Evolutionary conservation across 2,888 invertebrate species (phyloP).

Genomic region (Drosophila gaucha): DNA sequence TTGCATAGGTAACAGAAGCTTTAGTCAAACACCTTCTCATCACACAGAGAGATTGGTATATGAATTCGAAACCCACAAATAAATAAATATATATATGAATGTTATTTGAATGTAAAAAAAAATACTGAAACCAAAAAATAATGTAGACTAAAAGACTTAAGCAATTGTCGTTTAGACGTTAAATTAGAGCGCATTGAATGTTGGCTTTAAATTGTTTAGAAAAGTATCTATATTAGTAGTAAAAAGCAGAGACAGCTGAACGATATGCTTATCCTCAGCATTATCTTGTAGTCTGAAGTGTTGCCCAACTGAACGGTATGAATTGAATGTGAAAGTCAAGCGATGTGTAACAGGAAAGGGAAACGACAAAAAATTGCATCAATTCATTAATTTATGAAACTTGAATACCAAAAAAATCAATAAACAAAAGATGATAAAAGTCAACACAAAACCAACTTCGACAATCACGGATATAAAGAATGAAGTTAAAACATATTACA

Average conservation of each 20-base stretch:
- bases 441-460: slow-evolving; percentile 64
- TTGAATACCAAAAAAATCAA: slow-evolving; percentile 21
- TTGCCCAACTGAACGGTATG: slow-evolving; percentile 30
- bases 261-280: slow-evolving; percentile 39
- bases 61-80: slow-evolving; percentile 32
- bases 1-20: slow-evolving; percentile 34
- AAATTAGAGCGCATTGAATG: slow-evolving; percentile 83
- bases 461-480: slow-evolving; percentile 70
- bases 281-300: slow-evolving; percentile 61
- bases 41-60: slow-evolving; percentile 24
- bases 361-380: slow-evolving; percentile 17
- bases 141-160: slow-evolving; percentile 84
- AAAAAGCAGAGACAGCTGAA: slow-evolving; percentile 29
- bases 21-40: slow-evolving; percentile 11
- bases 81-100: slow-evolving; percentile 20
- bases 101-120: slow-evolving; percentile 33
- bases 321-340: slow-evolving; percentile 20
- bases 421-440: slow-evolving; percentile 12
- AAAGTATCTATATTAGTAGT: slow-evolving; percentile 42
- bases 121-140: slow-evolving; percentile 33
- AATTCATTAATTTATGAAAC: slow-evolving; percentile 22
- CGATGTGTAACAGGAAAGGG: not conserved
- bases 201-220: slow-evolving; percentile 78
- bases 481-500: slow-evolving; percentile 43
- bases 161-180: slow-evolving; percentile 84